Evolutionary conservation across 2,113 vertebrate genomes (phyloP).

Genomic region (Dasyurus viverrinus): DNA sequence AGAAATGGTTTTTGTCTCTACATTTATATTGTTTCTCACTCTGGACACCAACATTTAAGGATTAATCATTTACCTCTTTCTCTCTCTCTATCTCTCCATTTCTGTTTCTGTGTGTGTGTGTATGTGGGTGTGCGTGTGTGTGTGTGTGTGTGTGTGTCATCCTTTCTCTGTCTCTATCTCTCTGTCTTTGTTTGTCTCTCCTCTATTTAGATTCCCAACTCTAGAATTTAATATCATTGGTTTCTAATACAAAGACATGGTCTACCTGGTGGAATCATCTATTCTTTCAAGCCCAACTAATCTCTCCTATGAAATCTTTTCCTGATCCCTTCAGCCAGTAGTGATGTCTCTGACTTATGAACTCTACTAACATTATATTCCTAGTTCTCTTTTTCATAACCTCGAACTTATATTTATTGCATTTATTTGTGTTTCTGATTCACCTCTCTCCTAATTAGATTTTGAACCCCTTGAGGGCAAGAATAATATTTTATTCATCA

Average conservation of each 20-base stretch:
- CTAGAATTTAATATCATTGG: background rate
- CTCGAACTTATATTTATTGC: background rate
- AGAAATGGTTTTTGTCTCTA: background rate
- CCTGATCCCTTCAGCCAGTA: background rate
- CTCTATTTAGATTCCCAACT: background rate
- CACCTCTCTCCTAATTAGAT: background rate
- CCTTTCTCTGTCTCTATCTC: background rate
- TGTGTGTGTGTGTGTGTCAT: background rate
- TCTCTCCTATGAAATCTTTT: background rate
- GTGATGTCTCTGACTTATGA: background rate
- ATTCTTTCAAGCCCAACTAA: background rate
- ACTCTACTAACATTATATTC: background rate
- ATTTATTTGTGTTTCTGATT: background rate
- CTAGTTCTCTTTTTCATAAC: background rate
- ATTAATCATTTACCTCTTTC: background rate
- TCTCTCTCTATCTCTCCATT: background rate
- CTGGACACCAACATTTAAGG: background rate
- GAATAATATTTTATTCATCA: background rate
- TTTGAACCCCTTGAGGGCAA: background rate
- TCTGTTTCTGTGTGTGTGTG: background rate
- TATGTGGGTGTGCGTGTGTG: no score
- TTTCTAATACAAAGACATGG: background rate
- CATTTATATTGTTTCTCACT: background rate
- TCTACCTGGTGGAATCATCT: background rate
- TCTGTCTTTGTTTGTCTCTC: no score